Conservation (phyloP, 1,140 invertebrate species). For the Lordiphosa collinella region DNA sequence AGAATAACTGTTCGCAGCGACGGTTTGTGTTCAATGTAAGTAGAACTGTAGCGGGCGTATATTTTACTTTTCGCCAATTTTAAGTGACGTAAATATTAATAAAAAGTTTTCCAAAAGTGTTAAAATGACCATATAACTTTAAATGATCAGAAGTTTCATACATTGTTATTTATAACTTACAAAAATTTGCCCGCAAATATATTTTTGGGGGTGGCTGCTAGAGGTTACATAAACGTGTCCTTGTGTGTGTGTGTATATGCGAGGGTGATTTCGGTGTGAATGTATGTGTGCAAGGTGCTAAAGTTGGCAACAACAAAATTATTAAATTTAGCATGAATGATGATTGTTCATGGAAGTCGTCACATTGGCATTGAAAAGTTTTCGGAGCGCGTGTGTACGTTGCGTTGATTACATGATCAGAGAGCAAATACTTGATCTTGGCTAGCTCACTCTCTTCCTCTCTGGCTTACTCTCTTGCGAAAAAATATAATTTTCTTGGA, state of each 20-base stretch:
- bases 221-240: conserved; percentile 64
- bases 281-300: conserved; percentile 24
- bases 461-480: neutral
- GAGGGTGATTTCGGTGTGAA: conserved; percentile 12
- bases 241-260: conserved; percentile 23
- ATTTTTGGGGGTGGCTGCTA: conserved; percentile 63
- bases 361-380: conserved; percentile 57
- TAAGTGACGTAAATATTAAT: conserved; percentile 61
- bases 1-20: conserved; percentile 46
- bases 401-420: conserved; percentile 58
- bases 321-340: conserved; percentile 26
- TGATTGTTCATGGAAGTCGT: conserved; percentile 20
- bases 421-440: conserved; percentile 16
- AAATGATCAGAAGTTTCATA: neutral
- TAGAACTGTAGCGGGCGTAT: conserved; percentile 28
- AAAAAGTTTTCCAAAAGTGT: conserved; percentile 17
- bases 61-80: conserved; percentile 8
- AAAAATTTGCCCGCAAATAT: conserved; percentile 20
- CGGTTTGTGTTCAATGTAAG: conserved; percentile 75
- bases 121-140: neutral
- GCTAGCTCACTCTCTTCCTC: conserved; percentile 17
- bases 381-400: conserved; percentile 13
- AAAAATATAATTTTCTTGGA: conserved; percentile 21
- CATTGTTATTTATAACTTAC: neutral
- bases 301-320: conserved; percentile 31